phyloP scores from a whole-genome alignment of 2,888 invertebrate genomes.

The Philaethria dido region DNA sequence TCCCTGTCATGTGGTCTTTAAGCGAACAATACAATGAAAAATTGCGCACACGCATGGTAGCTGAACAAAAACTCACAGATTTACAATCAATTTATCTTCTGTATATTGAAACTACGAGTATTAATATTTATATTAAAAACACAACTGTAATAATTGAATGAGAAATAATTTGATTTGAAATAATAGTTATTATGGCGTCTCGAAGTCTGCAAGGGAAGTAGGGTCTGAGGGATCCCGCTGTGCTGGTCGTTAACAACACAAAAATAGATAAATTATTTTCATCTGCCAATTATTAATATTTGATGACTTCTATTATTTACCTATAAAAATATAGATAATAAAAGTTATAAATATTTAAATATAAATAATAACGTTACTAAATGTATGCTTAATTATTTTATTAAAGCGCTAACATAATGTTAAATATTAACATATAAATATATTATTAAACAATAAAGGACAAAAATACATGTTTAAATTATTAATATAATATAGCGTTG shows the following conservation, averaged over 20 bases:
- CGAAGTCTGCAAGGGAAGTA: constrained; percentile 68
- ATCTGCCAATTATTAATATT: constrained; percentile 73
- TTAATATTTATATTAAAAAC: not conserved
- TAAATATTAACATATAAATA: too few species aligned
- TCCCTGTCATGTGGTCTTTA: not conserved
- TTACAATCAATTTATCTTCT: not conserved
- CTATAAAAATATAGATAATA: constrained; percentile 42
- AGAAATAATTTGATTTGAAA: constrained; percentile 48
- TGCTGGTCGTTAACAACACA: constrained; percentile 72
- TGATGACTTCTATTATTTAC: constrained; percentile 67
- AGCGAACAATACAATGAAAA: not conserved
- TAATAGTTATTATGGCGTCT: constrained; percentile 64
- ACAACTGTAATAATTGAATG: not conserved
- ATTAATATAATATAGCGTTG: too few species aligned
- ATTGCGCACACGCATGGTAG: not conserved
- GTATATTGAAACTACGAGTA: not conserved
- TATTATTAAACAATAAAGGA: too few species aligned
- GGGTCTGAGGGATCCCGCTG: constrained; percentile 68
- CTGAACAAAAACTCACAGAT: not conserved
- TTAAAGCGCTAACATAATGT: too few species aligned
- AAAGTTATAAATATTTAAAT: too few species aligned
- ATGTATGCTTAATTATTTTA: too few species aligned
- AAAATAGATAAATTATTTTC: constrained; percentile 78
- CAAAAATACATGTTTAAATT: too few species aligned
- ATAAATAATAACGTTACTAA: too few species aligned